Base-by-base conservation (phyloP, 2,888 invertebrate species). In the Stratiomys singularior region DNA sequence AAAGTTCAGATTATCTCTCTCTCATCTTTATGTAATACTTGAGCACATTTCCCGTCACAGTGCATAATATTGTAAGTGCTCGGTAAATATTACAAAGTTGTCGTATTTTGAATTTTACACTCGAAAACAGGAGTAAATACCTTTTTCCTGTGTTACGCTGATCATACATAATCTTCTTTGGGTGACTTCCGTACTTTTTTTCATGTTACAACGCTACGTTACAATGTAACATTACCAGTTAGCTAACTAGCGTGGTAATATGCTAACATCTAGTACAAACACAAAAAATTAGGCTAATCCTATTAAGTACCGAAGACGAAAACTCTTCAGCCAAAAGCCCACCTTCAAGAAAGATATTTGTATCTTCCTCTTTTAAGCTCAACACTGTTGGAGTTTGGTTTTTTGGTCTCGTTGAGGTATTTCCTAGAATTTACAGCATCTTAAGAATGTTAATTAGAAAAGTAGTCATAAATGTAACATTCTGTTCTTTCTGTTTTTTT, bases 361-460 rank as follows among this genome's bases (percentile, higher is more conserved):
- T 25, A 4, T 13, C 21, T 21, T 60, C 7, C 18, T 18, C 5
- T 21, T 60, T 60, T 60, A 25, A 60, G 25, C 58, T 60, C 25
- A 4, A 44, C 9, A 13, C 23, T 60, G 25, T 23, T 60, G 7
- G 23, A 25, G 23, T 25, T 21, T 60, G 58, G 13, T 23, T 60
- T 60, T n/a, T n/a, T 13, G 58, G 30, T 18, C 9, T 37, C 7
- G 37, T 18, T 66, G 30, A 66, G 66, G 37, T n/a, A 44, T 18
- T 66, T 66, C 66, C 37, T 66, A 37, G 66, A 66, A 66, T 28
- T 66, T 28, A 64, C 37, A 37, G 30, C 66, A 66, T 21, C 30
- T 66, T 18, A 66, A 66, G 66, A 66, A 66, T 66, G 66, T 66
- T 66, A 66, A 66, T 66, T 66, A 66, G 66, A 37, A 37, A 66